These are phyloP conservation scores for Drosophila antonietae DNA, from an alignment of 2,888 invertebrate species.

Conservation along the genomic window DNA sequence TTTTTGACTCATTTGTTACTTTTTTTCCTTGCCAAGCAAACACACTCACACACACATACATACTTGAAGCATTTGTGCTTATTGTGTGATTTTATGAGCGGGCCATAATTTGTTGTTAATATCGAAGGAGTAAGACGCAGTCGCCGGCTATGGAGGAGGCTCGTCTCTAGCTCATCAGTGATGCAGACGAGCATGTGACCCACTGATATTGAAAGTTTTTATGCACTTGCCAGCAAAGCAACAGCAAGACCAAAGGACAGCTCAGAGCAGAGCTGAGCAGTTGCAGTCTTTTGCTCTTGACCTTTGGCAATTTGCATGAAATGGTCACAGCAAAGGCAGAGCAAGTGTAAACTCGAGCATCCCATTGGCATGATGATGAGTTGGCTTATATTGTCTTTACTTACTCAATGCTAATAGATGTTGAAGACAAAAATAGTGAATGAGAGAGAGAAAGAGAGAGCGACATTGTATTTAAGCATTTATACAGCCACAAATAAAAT, in stretches of 20 bases:
- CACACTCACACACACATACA: conserved; percentile 18
- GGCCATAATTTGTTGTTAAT: conserved; percentile 79
- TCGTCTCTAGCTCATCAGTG: conserved; percentile 73
- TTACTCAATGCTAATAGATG: neutral
- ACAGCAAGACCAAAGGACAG: neutral
- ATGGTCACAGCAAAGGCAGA: neutral
- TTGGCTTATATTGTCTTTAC: neutral
- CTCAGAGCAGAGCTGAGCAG: conserved; percentile 17
- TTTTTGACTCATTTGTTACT: conserved; percentile 51
- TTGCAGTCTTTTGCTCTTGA: conserved; percentile 71
- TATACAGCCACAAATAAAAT: neutral
- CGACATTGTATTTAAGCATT: neutral
- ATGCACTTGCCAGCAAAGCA: conserved; percentile 62
- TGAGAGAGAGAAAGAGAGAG: neutral
- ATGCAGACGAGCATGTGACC: conserved; percentile 80
- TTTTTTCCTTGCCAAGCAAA: conserved; percentile 34
- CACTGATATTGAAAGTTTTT: conserved; percentile 79
- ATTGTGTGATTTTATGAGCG: conserved; percentile 77
- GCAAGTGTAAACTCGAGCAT: neutral
- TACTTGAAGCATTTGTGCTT: conserved; percentile 40
- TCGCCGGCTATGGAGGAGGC: conserved; percentile 42
- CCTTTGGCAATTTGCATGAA: conserved; percentile 74
- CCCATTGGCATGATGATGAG: conserved; percentile 16
- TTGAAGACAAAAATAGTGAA: neutral
- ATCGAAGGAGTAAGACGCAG: conserved; percentile 55